Evolutionary conservation across 1,140 invertebrate genomes (phyloP), one percentile per base, ranked within the genome.

Genomic region (Leptopilina boulardi): DNA sequence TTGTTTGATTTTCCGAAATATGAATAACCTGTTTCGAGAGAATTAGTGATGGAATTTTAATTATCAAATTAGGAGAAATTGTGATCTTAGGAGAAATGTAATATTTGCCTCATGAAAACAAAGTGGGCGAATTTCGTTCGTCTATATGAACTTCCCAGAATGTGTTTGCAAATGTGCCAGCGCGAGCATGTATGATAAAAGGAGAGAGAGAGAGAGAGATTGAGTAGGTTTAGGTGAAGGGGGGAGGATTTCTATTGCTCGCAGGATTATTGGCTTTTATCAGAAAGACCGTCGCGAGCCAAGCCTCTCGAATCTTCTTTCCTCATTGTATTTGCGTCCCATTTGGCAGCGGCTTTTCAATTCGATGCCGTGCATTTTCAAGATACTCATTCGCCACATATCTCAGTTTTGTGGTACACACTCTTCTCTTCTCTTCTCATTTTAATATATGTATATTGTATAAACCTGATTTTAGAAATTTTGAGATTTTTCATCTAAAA

Each of bases 251-350:
- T 81, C 83, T 78, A 86, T 86, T 80, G 82, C 77, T 77, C 75
- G 66, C 59, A 66, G 81, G 84, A 87, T 86, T 86, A 87, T 87
- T 87, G 85, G 82, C 85, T 86, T 86, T 87, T 86, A 87, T 85
- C 85, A 79, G 79, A 84, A 77, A 73, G 77, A 41, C 76, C 47
- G 77, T 66, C 78, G 70, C 56, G 84, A 80, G 85, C 84, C 85
- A 86, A 86, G 84, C 80, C 79, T 72, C 77, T 72, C 77, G 73
- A 78, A 77, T 34, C 79, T 80, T 70, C 66, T 80, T 82, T 77
- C 21, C 74, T 82, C 83, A 79, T 85, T 85, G 83, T 84, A 85
- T 82, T 87, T 84, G 84, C 85, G 83, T 87, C 84, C 86, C 81
- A 86, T 87, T 87, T 87, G 86, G 86, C 86, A 87, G 71, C 42